Evolutionary conservation across 2,113 vertebrate species (phyloP).

Genomic region (Prolemur simus): DNA sequence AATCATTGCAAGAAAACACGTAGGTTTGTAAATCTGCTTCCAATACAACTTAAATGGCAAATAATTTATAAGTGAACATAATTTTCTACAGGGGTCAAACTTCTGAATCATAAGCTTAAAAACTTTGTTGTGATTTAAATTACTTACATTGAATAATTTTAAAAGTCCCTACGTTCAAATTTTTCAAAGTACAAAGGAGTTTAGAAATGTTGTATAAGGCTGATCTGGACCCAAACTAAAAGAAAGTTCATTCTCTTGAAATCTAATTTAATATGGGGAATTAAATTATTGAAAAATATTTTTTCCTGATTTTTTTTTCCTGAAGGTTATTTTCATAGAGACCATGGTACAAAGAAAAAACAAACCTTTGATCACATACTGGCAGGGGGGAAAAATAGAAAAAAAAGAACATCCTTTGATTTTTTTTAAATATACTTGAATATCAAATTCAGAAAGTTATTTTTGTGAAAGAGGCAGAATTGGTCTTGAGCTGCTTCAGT

Average conservation of each 20-base stretch:
- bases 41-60: conserved; percentile 54
- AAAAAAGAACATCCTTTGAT: conserved; percentile 56
- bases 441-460: conserved; percentile 65
- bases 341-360: conserved; percentile 61
- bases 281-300: conserved; percentile 66
- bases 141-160: conserved; percentile 62
- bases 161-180: conserved; percentile 58
- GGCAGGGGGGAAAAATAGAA: background rate
- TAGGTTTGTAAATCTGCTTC: conserved; percentile 59
- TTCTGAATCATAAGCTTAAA: conserved; percentile 67
- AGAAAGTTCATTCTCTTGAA: conserved; percentile 68
- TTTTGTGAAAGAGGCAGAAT: conserved; percentile 80
- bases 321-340: conserved; percentile 75
- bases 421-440: conserved; percentile 71
- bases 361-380: conserved; percentile 56
- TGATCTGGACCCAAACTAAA: conserved; percentile 74
- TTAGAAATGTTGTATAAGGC: conserved; percentile 78
- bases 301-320: conserved; percentile 66
- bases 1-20: conserved; percentile 51
- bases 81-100: conserved; percentile 48
- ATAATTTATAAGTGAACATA: conserved; percentile 57
- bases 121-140: conserved; percentile 65
- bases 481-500: conserved; percentile 79
- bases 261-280: conserved; percentile 63
- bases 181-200: conserved; percentile 69